These are phyloP conservation scores for Cerastoderma edule DNA, from an alignment of 2,888 invertebrate species.

Conservation along the genomic window DNA sequence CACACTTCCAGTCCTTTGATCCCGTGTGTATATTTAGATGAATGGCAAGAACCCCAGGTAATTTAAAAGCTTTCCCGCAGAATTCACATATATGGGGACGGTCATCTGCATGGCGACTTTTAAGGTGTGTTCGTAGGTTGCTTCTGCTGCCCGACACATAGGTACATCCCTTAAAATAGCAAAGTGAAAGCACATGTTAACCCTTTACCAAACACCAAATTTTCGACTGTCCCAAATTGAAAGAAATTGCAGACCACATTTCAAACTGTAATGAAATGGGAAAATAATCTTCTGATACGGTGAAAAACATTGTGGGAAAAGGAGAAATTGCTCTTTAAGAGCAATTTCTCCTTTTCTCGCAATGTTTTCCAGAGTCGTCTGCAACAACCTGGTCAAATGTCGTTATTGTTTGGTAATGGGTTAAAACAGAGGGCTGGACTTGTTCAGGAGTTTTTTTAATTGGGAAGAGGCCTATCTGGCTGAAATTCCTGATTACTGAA, in stretches of 20 bases:
- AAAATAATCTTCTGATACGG: too few species aligned
- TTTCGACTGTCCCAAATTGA: too few species aligned
- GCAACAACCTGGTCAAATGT: too few species aligned
- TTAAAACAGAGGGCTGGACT: too few species aligned
- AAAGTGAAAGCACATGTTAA: too few species aligned
- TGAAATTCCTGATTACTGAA: too few species aligned
- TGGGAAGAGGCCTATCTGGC: too few species aligned
- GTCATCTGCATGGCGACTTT: constrained; percentile 52
- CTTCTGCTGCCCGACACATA: constrained; percentile 52
- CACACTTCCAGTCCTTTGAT: constrained; percentile 51
- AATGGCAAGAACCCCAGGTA: constrained; percentile 51
- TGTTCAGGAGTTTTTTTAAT: too few species aligned
- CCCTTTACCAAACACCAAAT: neutral
- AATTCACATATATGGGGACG: constrained; percentile 61
- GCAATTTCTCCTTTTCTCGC: constrained; percentile 4
- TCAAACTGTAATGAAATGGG: too few species aligned
- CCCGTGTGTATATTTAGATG: constrained; percentile 58
- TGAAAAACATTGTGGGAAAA: neutral
- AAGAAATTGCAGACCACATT: too few species aligned
- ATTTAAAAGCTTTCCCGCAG: constrained; percentile 60
- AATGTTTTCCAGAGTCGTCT: too few species aligned
- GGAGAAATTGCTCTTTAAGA: neutral
- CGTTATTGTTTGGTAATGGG: too few species aligned
- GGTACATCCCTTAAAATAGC: constrained; percentile 42
- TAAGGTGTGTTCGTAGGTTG: constrained; percentile 50